Base-by-base conservation (phyloP, 1,140 invertebrate genomes). In the Ephestia elutella region DNA sequence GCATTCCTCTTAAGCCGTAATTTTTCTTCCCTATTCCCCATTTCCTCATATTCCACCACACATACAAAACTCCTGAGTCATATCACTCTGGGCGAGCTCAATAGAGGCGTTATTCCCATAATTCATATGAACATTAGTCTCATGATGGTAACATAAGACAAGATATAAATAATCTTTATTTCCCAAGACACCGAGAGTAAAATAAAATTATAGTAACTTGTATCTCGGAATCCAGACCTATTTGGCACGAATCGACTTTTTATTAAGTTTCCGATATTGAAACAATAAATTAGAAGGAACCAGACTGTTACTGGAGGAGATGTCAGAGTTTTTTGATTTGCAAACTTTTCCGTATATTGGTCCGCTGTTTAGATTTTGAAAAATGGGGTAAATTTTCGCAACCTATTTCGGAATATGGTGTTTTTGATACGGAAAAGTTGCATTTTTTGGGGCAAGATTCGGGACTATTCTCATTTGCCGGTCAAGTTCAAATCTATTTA, bases 71-170 rank as follows among this genome's bases (percentile, higher is more conserved):
- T 50, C 49, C 21, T 50, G 49, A 44, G 28, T 28, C 53, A 54
- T 54, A 54, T 54, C 54, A 56, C 54, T n/a, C 54, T 56, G 35
- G 38, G 18, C 9, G 18, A n/a, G 38, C 35, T 54, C 51, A 50
- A n/a, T n/a, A 11, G 13, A 49, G 57, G 60, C 57, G 66, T 61
- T 53, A 72, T 72, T 78, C 66, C n/a, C 73, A 74, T 78, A 76
- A 78, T 78, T 78, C 76, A 78, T n/a, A n/a, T 76, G 73, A 76
- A 72, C 71, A 73, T 78, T 75, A 75, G 61, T 71, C 71, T 71
- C 67, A 68, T 73, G 68, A 65, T 69, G 68, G 70, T 68, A 76
- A 76, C 68, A 62, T 78, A 64, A 75, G 68, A 72, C 63, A 68
- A 35, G 59, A 72, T 70, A 72, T 78, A 76, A 74, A 77, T 77